Base-by-base conservation (phyloP, 1,140 invertebrate species). In the Metopolophium dirhodum region DNA sequence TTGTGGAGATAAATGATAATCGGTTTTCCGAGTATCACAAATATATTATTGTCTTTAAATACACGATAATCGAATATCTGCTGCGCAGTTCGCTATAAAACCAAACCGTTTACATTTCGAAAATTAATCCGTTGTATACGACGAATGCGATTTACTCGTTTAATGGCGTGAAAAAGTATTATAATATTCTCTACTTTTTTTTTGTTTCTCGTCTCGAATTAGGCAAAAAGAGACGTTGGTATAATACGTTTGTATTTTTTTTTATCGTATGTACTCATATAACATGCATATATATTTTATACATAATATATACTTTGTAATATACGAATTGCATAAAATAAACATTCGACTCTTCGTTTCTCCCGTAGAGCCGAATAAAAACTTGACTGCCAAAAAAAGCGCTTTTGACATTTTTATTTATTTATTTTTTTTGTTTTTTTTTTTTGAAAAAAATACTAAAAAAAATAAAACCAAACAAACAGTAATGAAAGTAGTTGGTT, bases 251-350 rank as follows among this genome's bases (percentile, higher is more conserved):
- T 85, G 41, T 30, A 1, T 85, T 26, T 23, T 77, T 77, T 77
- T 77, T 77, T 77, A 82, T 37, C 2, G 20, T 83, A 23, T 83
- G 23, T 23, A 20, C 35, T 41, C 37, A 85, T 37, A 30, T n/a
- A n/a, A 30, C 8, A 85, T n/a, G 49, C 20, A 87, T 18, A 6
- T 87, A n/a, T 87, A n/a, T 35, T n/a, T 77, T 26, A 26, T 26
- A 30, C n/a, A 14, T 45, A 35, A 26, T 54, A 54, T 54, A 54
- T 54, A 23, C 51, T 7, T 30, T 86, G 45, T 86, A 18, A 30
- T 88, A 49, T 88, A 51, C n/a, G 37, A 82, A 30, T 86, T 20
- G 51, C n/a, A 51, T 88, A 88, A 86, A 47, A 86, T 86, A 86
- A 86, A 86, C 85, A 86, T 18, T 30, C 41, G 85, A 47, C 23